Evolutionary conservation across 2,113 vertebrate genomes (phyloP).

Genomic region (Chloropsis cyanopogon): DNA sequence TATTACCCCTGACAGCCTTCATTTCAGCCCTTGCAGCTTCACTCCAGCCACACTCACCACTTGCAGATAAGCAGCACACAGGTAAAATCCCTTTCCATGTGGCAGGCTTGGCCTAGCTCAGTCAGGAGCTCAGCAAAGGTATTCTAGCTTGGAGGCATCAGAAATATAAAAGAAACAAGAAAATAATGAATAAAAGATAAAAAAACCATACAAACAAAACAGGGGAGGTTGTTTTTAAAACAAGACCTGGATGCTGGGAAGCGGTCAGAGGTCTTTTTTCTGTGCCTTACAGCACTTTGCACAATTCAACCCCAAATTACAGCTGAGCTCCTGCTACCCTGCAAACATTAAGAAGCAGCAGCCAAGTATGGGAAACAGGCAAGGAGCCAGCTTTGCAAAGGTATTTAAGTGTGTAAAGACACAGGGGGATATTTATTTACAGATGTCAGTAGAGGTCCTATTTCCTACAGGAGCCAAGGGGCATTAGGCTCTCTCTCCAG

Average conservation of each 20-base stretch:
- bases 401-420: conserved; percentile 11
- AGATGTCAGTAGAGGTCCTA: not conserved
- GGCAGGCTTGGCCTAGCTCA: not conserved
- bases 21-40: not conserved
- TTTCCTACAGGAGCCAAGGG: not conserved
- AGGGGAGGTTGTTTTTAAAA: not conserved
- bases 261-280: not conserved
- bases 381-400: conserved; percentile 25
- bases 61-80: not conserved
- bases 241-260: not conserved
- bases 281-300: not conserved
- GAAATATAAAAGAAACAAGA: not conserved
- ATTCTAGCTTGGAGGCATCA: conserved; percentile 3
- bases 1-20: not conserved
- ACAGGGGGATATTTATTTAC: not conserved
- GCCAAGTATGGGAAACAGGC: not conserved
- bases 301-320: not conserved
- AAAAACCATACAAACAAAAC: not conserved
- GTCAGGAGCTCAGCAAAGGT: not conserved
- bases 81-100: not conserved
- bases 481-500: not conserved
- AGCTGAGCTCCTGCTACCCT: not conserved
- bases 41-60: not conserved
- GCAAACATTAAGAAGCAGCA: not conserved
- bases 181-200: not conserved